phyloP scores from a whole-genome alignment of 2,888 invertebrate genomes.

The Miltochrista miniata region DNA sequence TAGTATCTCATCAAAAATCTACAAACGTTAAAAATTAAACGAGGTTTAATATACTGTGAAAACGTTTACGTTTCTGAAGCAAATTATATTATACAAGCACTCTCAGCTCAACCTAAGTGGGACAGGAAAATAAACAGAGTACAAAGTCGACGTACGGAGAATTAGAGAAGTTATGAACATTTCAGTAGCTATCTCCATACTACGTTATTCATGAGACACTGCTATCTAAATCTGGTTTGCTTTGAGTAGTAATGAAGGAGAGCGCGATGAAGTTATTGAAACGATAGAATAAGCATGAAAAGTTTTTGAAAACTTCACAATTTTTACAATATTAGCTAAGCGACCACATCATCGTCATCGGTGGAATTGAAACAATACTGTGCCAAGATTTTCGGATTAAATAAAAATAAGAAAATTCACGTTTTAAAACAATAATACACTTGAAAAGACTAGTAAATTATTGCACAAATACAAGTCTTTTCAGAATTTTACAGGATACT shows the following conservation, averaged over 20 bases:
- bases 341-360: background rate
- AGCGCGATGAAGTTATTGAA: background rate
- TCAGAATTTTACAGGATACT: too few relatives aligned
- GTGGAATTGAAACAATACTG: background rate
- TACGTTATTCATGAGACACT: constrained; percentile 33
- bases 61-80: constrained; percentile 28
- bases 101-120: constrained; percentile 34
- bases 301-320: background rate
- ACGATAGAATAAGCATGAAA: constrained; percentile 11
- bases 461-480: too few relatives aligned
- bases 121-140: constrained; percentile 47
- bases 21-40: constrained; percentile 25
- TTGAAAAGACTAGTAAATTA: too few relatives aligned
- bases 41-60: constrained; percentile 37
- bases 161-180: constrained; percentile 30
- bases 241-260: constrained; percentile 8
- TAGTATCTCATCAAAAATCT: constrained; percentile 27
- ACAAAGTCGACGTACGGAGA: constrained; percentile 27
- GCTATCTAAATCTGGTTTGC: constrained; percentile 23
- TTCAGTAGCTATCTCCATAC: constrained; percentile 26
- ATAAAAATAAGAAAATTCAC: too few relatives aligned
- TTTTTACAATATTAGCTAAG: background rate
- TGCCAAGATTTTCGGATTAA: too few relatives aligned
- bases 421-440: too few relatives aligned
- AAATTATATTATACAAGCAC: constrained; percentile 29